Conservation (phyloP, 2,113 vertebrate genomes). For the Phylloscopus trochiloides region DNA sequence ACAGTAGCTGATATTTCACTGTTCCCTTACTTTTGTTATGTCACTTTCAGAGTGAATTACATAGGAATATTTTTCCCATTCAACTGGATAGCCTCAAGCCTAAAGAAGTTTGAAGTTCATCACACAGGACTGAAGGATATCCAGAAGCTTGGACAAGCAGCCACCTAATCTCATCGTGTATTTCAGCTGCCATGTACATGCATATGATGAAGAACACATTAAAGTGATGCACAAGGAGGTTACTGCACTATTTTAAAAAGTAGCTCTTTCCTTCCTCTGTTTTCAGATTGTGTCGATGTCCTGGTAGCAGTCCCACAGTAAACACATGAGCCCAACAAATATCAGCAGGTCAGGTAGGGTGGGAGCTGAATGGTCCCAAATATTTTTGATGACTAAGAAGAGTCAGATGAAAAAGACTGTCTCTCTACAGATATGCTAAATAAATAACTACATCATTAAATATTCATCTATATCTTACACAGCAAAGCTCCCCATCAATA, state of each 20-base stretch:
- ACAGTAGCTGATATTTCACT: not conserved
- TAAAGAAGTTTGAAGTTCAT: not conserved
- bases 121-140: not conserved
- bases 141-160: not conserved
- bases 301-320: not conserved
- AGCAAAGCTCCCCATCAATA: not conserved
- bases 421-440: not conserved
- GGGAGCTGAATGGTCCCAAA: not conserved
- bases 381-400: not conserved
- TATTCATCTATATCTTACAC: not conserved
- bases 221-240: not conserved
- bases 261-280: not conserved
- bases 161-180: not conserved
- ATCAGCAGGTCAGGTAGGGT: rapidly evolving
- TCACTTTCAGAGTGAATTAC: not conserved
- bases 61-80: not conserved
- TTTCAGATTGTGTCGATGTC: not conserved
- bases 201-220: not conserved
- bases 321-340: not conserved
- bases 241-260: not conserved
- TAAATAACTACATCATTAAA: conserved; percentile 31
- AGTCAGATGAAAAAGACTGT: not conserved
- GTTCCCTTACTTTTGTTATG: not conserved
- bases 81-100: not conserved
- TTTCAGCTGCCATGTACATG: not conserved